Evolutionary conservation across 2,797 vertebrate genomes (phyloP).

Genomic region (Trachops cirrhosus): DNA sequence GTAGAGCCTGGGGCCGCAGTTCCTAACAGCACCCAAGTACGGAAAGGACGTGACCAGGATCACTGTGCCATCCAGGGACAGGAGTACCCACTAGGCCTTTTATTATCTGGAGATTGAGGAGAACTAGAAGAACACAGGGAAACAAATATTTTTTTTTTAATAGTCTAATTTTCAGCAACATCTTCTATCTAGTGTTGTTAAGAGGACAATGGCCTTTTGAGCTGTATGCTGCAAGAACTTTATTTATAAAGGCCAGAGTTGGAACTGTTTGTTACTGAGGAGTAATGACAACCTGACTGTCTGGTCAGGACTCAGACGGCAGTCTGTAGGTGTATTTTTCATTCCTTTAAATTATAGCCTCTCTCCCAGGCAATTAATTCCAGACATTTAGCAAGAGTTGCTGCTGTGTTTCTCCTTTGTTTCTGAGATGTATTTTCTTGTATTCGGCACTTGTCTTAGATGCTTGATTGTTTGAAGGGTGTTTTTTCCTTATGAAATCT

Average conservation of each 20-base stretch:
- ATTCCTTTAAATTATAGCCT: constrained; percentile 64
- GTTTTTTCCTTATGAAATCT: constrained; percentile 72
- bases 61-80: background rate
- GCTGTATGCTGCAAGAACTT: constrained; percentile 31
- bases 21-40: background rate
- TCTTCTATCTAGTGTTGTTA: constrained; percentile 16
- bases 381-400: constrained; percentile 64
- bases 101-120: background rate
- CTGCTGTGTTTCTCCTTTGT: constrained; percentile 65
- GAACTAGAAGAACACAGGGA: background rate
- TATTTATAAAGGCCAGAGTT: constrained; percentile 8
- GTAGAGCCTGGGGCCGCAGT: background rate
- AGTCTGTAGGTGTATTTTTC: constrained; percentile 56
- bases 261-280: constrained; percentile 49
- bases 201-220: constrained; percentile 56
- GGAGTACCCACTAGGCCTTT: background rate
- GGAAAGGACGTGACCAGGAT: constrained; percentile 10
- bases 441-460: constrained; percentile 60
- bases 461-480: constrained; percentile 78
- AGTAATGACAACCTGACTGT: constrained; percentile 54
- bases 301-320: constrained; percentile 48
- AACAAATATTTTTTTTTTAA: background rate
- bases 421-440: constrained; percentile 66
- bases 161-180: constrained; percentile 27
- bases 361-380: constrained; percentile 75